Evolutionary conservation across 2,888 invertebrate species (phyloP).

Genomic region (Zhuqinia jingwanae): DNA sequence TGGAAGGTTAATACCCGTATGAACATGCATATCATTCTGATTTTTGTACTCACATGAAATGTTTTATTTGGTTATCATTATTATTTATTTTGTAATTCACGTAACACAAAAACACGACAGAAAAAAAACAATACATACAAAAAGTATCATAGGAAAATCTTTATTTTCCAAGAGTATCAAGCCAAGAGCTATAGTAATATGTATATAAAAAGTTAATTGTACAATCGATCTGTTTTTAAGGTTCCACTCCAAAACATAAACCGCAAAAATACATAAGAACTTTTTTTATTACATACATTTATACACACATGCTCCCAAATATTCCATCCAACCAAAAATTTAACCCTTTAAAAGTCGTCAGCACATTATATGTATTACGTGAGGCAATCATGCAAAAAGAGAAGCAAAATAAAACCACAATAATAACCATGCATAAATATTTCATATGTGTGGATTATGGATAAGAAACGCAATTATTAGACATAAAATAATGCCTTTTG

Average conservation of each 20-base stretch:
- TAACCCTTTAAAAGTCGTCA: constrained; percentile 3
- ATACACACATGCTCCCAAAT: not conserved
- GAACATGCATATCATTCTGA: constrained; percentile 47
- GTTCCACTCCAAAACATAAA: constrained; percentile 17
- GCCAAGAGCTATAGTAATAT: not conserved
- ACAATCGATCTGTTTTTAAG: constrained; percentile 65
- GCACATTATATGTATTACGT: not conserved
- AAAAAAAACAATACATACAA: not conserved
- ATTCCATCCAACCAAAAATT: not conserved
- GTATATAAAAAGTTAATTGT: constrained; percentile 68
- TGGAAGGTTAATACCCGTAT: constrained; percentile 59
- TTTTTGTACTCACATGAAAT: constrained; percentile 47
- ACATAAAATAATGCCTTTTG: not conserved
- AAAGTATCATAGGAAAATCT: not conserved
- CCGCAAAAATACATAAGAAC: not conserved
- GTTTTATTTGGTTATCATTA: constrained; percentile 38
- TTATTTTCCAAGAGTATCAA: constrained; percentile 13
- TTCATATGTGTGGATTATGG: not conserved
- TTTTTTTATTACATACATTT: not conserved
- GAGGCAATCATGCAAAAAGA: not conserved
- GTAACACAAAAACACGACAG: not conserved
- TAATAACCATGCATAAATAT: not conserved
- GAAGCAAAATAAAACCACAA: not conserved
- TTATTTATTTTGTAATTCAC: not conserved
- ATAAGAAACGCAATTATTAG: not conserved